Percentiles rank a stretch among this genome's conserved stretches.
These are phyloP conservation scores for Spicauda simplicius DNA, from an alignment of 2,888 invertebrate species.

Conservation along the genomic window DNA sequence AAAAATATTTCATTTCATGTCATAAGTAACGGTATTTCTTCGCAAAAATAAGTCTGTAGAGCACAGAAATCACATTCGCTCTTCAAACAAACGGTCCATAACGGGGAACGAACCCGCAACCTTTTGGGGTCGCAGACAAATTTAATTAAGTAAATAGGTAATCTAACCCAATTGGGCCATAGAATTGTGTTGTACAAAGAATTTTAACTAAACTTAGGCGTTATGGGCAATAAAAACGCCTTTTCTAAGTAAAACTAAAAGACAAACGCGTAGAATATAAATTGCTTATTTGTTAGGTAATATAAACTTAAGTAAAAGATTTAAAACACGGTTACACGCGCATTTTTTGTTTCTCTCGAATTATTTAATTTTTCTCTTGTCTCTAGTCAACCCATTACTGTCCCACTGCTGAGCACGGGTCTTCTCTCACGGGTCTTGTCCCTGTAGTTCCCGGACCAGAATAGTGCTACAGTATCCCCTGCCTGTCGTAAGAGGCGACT, in stretches of 20 bases:
- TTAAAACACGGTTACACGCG: no score
- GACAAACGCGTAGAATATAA: not conserved
- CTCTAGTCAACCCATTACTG: no score
- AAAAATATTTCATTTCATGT: no score
- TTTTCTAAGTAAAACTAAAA: not conserved
- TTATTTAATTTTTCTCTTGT: no score
- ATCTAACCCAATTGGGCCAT: slow-evolving; percentile 18
- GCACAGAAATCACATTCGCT: slow-evolving; percentile 20
- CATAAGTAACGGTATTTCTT: slow-evolving; percentile 8
- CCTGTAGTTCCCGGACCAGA: no score
- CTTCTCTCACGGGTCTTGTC: no score
- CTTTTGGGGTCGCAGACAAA: slow-evolving; percentile 32
- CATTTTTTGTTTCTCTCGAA: no score
- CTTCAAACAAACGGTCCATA: slow-evolving; percentile 22
- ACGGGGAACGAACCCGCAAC: slow-evolving; percentile 17
- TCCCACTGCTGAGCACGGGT: no score
- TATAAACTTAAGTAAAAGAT: no score
- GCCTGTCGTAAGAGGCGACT: no score
- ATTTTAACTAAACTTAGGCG: slow-evolving; percentile 10
- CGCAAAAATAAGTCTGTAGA: not conserved
- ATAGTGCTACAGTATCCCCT: no score
- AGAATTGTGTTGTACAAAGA: slow-evolving; percentile 3
- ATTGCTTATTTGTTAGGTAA: not conserved
- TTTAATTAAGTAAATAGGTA: slow-evolving; percentile 29
- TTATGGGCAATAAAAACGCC: not conserved